Base-by-base conservation (phyloP, 1,140 invertebrate species). In the Lethrus apterus region DNA sequence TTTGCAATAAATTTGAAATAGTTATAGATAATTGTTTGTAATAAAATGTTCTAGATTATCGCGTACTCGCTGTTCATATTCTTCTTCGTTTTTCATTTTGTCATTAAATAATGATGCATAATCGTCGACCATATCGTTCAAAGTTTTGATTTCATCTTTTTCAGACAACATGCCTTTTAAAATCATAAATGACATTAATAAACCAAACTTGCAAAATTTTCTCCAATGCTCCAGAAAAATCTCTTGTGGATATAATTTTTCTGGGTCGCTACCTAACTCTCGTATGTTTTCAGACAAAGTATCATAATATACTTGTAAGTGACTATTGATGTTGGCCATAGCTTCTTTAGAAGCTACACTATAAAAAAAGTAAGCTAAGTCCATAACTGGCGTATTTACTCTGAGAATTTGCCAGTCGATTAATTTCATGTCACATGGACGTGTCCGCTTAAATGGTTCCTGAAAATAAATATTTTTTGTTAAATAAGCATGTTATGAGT, bases 381-480 rank as follows among this genome's bases (percentile, higher is more conserved):
- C 77, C 1, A 68, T 69, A 1, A 74, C 68, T 5, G 77, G 77
- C 4, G 75, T 76, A 2, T 69, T 65, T 40, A 71, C 69, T 5
- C 72, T 62, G 4, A 66, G 60, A 4, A 78, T 55, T 54, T 79
- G 76, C 58, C 71, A 74, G 49, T 80, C 77, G 5, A 79, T 44
- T 0, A 78, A 51, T 29, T 30, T 38, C 11, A 70, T 56, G 21
- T 75, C 67, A n/a, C n/a, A n/a, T n/a, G n/a, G n/a, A n/a, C n/a
- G n/a, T n/a, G n/a, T n/a, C n/a, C n/a, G n/a, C n/a, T n/a, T n/a
- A n/a, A n/a, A n/a, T n/a, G 26, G 61, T n/a, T n/a, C n/a, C n/a
- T n/a, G n/a, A n/a, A n/a, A n/a, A n/a, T n/a, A n/a, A n/a, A n/a
- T n/a, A n/a, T n/a, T n/a, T n/a, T n/a, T n/a, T n/a, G n/a, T n/a